Evolutionary conservation across 2,888 invertebrate species (phyloP).

Genomic region (Orchestes rusci): DNA sequence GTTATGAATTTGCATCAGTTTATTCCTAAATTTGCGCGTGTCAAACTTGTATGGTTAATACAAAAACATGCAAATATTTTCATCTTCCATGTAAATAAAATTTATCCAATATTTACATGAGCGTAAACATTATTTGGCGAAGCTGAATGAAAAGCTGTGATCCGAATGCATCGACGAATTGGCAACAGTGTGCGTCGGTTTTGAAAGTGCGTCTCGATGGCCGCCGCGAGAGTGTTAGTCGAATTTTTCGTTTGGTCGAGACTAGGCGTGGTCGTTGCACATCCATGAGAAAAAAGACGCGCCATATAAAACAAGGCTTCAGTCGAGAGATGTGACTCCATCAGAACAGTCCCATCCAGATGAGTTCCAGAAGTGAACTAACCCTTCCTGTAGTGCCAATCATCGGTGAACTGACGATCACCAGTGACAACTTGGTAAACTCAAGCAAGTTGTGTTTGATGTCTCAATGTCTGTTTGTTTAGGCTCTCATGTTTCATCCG

Average conservation of each 20-base stretch:
- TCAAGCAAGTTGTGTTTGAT: conserved; percentile 23
- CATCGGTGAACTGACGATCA: conserved; percentile 14
- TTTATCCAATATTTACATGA: too few species aligned
- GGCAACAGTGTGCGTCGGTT: conserved; percentile 21
- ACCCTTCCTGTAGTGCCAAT: conserved; percentile 15
- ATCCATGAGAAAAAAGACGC: conserved; percentile 20
- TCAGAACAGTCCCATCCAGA: conserved; percentile 4
- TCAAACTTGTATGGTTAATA: too few species aligned
- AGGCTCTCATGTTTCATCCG: conserved; percentile 22
- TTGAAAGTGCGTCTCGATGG: conserved; percentile 16
- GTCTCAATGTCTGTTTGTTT: conserved; percentile 22
- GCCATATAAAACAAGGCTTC: conserved; percentile 14
- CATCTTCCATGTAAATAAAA: too few species aligned
- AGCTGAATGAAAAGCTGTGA: too few species aligned
- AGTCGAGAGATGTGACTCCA: conserved; percentile 13
- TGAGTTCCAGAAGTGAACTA: conserved; percentile 18
- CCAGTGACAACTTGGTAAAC: conserved; percentile 21
- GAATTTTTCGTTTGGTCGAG: conserved; percentile 17
- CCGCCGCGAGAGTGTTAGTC: conserved; percentile 10
- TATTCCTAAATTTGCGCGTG: too few species aligned
- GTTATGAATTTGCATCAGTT: too few species aligned
- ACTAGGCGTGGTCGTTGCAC: conserved; percentile 17
- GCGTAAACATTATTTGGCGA: too few species aligned
- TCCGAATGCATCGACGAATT: too few species aligned
- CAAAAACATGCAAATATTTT: too few species aligned